Base-by-base conservation (phyloP, 1,140 invertebrate genomes). In the Phortica variegata region DNA sequence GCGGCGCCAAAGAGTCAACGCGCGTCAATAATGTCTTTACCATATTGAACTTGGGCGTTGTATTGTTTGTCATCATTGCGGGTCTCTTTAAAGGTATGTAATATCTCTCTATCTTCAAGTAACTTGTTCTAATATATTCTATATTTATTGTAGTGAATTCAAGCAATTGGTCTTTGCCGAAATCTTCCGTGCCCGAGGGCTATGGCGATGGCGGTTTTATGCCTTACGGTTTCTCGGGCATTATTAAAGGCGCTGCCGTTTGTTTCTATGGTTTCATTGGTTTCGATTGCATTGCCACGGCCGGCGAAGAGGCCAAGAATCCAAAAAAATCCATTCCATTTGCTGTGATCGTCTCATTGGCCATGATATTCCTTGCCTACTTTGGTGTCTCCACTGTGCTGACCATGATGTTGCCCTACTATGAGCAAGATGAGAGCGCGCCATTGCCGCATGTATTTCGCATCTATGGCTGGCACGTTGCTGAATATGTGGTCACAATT, bases 181-280 rank as follows among this genome's bases (percentile, higher is more conserved):
- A 80, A 15, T 69, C 78, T 1, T 78, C 83, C 37, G 82, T 85
- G 0, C 81, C 81, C 0, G 68, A 71, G 73, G 65, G 79, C 23
- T 82, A 79, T 52, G 88, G 88, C 7, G 63, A 61, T 3, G 90
- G 91, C 3, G 91, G 90, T 4, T 95, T 94, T 73, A 82, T 86
- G 8, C 91, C 91, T 0, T 93, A 84, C 71, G 91, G 91, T 0
- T 68, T 93, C 10, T 78, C 81, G 3, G 91, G 91, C 6, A 83
- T 91, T 13, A 85, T 91, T 42, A 82, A 83, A 33, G 92, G 91
- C 1, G 91, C 91, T 6, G 91, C 91, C 0, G 89, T 86, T 8
- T 95, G 91, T 75, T 95, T 95, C 72, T 95, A 92, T 73, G 91
- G 89, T 8, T 95, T 93, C 58, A 90, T 94, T 54, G 91, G 91